These are phyloP conservation scores for Platyrinchus mystaceus DNA, from an alignment of 2,797 vertebrate genomes.

Conservation along the genomic window DNA sequence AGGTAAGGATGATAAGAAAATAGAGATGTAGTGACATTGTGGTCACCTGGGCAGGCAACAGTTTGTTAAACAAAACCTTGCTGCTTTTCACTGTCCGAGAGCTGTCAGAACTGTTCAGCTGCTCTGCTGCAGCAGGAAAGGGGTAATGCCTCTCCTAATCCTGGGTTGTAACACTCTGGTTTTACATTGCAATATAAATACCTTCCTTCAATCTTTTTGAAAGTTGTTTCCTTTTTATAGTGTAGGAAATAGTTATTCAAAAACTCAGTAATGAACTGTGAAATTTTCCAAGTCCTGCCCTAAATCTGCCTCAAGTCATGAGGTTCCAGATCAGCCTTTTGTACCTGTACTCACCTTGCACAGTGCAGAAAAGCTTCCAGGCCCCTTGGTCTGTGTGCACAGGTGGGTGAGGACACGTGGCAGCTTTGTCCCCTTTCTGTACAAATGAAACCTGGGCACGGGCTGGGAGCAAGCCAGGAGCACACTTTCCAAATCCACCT, in stretches of 20 bases:
- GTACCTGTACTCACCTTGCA: not conserved
- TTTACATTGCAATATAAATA: not conserved
- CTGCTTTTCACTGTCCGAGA: not conserved
- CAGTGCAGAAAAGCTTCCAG: not conserved
- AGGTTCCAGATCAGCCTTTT: not conserved
- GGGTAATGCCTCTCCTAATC: not conserved
- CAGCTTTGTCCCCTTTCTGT: not conserved
- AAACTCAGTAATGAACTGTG: not conserved
- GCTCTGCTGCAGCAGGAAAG: not conserved
- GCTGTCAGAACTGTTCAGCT: not conserved
- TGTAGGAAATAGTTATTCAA: not conserved
- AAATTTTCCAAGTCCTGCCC: not conserved
- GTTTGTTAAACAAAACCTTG: not conserved
- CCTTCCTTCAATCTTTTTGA: not conserved
- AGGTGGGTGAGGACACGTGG: rapidly evolving
- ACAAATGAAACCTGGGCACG: rapidly evolving
- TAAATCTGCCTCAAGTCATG: not conserved
- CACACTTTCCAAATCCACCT: not conserved
- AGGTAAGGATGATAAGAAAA: slow-evolving; percentile 79
- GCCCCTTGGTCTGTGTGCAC: not conserved
- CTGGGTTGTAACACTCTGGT: not conserved
- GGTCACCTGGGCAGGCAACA: not conserved
- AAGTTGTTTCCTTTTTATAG: not conserved
- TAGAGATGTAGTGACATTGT: not conserved
- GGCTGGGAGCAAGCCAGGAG: not conserved